Base-by-base conservation (phyloP, 2,797 vertebrate genomes). In the Crenichthys baileyi region DNA sequence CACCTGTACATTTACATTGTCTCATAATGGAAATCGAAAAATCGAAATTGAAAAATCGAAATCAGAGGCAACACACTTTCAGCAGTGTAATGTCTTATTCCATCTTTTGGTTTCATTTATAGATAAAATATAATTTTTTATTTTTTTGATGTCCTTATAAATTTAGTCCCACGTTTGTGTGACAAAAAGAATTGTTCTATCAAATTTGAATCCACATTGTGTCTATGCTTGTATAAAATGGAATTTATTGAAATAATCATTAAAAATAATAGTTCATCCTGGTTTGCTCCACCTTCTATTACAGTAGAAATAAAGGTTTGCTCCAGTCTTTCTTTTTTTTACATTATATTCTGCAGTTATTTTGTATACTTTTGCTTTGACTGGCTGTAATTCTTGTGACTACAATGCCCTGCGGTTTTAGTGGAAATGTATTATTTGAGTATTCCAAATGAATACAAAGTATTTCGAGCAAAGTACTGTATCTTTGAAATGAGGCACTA, bases 381-480 rank as follows among this genome's bases (percentile, higher is more conserved):
- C 77, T 82, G 79, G 83, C 51, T 56, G 73, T 8, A 72, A 78
- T 84, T 79, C 24, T 56, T 79, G 65, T 78, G 75, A 78, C 46
- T 82, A 80, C 67, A 67, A 16, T 22, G 48, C 9, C 20, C 67
- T 41, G 1, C 36, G 60, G 36, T 89, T 91, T 89, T 63, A 71
- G 68, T 63, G 26, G 85, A 44, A 90, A 91, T 90, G 84, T 87
- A 85, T 76, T 78, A 71, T 82, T 67, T 75, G 53, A 83, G 70
- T 88, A 83, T 83, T 75, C 50, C 82, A 72, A 72, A 41, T 83
- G 39, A 86, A 82, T 84, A 79, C 80, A 31, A 72, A 72, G 72
- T 82, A 87, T 88, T 85, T 79, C 61, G 16, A 87, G 5, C 39
- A 65, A 86, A 87, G 79, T 84, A 82, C 73, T 87, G 79, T 85